Percentiles rank a stretch among this genome's conserved stretches.
Conservation (phyloP, 2,113 vertebrate genomes). For the Megaceryle maxima region DNA sequence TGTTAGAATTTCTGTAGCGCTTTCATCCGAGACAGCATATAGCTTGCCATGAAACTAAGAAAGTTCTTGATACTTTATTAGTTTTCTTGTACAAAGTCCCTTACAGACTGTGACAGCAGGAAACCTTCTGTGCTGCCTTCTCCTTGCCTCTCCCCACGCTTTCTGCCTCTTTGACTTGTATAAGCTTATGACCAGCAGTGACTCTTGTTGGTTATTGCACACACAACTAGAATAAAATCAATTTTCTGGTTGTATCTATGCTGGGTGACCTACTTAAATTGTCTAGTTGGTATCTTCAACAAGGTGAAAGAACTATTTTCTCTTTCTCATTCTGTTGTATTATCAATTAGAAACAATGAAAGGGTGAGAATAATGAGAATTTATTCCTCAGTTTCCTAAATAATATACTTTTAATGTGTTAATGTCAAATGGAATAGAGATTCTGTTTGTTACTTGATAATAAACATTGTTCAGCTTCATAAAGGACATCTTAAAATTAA, state of each 20-base stretch:
- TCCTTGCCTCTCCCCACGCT: neutral
- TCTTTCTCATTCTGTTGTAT: neutral
- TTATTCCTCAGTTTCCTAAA: neutral
- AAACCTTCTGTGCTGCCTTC: neutral
- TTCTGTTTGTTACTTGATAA: neutral
- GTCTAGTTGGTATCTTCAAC: neutral
- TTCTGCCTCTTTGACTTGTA: neutral
- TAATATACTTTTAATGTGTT: neutral
- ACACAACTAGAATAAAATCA: neutral
- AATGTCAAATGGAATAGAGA: neutral
- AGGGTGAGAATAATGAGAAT: neutral
- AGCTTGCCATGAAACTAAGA: neutral
- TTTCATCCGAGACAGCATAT: neutral
- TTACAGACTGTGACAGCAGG: neutral
- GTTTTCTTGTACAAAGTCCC: neutral
- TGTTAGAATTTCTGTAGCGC: neutral
- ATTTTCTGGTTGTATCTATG: neutral
- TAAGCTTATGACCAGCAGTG: neutral
- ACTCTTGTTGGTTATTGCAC: neutral
- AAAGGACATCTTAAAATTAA: neutral
- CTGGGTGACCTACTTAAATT: neutral
- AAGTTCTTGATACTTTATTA: neutral
- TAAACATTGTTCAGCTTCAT: neutral
- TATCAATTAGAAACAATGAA: neutral
- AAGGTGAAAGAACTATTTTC: neutral